A percentile compares a stretch with the other conserved stretches of the same genome.
Conservation (phyloP, 2,888 invertebrate species). For the Glyphotaelius pellucidus region DNA sequence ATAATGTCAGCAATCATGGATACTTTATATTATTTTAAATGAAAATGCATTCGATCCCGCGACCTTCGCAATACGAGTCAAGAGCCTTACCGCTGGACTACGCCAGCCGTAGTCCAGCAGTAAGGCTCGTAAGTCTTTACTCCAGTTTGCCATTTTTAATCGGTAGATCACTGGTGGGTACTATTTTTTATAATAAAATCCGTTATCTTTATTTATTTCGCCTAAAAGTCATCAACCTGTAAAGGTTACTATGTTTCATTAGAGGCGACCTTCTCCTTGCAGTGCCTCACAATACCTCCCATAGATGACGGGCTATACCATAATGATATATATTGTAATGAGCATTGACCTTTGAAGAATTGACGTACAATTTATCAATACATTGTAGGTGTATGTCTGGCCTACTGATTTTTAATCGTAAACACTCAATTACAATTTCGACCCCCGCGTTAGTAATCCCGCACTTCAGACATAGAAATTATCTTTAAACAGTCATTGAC, state of each 20-base stretch:
- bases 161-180: background rate
- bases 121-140: no score
- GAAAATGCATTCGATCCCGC: no score
- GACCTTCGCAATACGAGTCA: no score
- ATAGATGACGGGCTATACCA: background rate
- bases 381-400: background rate
- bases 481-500: no score
- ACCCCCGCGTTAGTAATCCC: background rate
- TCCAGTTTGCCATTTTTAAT: background rate
- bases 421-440: background rate
- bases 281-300: background rate
- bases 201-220: background rate
- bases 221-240: background rate
- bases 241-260: slow-evolving; percentile 27
- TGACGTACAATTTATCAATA: background rate
- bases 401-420: background rate
- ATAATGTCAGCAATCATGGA: no score
- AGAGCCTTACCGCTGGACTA: no score
- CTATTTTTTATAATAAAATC: slow-evolving; percentile 21
- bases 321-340: no score
- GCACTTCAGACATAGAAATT: no score
- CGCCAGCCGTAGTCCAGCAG: no score
- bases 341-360: no score
- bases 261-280: slow-evolving; percentile 11
- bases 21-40: no score